Conservation (phyloP, 1,140 invertebrate species). For the Amyelois transitella region DNA sequence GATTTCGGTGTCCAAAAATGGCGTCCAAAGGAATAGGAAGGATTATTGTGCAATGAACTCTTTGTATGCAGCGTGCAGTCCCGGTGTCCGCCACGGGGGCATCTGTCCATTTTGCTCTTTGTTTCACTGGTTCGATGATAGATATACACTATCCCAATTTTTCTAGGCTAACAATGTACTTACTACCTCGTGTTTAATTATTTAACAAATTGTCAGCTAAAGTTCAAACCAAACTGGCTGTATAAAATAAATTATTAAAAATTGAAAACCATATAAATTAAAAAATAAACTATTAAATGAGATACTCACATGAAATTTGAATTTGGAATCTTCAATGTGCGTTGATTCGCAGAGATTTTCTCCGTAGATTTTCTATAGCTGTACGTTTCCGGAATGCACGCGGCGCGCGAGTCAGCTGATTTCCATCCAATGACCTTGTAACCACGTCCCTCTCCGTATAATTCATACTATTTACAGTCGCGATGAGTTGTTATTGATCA, state of each 20-base stretch:
- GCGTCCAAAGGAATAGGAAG: conserved; percentile 30
- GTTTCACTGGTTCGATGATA: conserved; percentile 2
- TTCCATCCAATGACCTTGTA: conserved; percentile 64
- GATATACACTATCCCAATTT: background rate
- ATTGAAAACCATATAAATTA: conserved; percentile 6
- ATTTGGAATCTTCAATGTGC: conserved; percentile 23
- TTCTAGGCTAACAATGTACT: background rate
- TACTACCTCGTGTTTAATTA: no score
- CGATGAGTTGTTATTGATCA: conserved; percentile 40
- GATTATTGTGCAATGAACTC: conserved; percentile 47
- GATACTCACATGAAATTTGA: conserved; percentile 41
- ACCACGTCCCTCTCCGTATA: conserved; percentile 47
- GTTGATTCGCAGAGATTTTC: conserved; percentile 25
- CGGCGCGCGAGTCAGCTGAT: conserved; percentile 62
- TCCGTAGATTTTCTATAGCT: conserved; percentile 22
- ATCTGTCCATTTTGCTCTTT: conserved; percentile 27
- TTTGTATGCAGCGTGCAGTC: conserved; percentile 38
- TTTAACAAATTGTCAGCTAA: no score
- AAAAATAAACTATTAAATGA: conserved; percentile 14
- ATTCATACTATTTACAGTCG: conserved; percentile 60
- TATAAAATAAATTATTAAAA: background rate
- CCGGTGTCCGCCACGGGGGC: conserved; percentile 25
- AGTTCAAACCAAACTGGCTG: background rate
- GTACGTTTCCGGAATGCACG: conserved; percentile 60
- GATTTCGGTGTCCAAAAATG: conserved; percentile 20